phyloP scores from a whole-genome alignment of 1,140 invertebrate species.

The Euura lappo region DNA sequence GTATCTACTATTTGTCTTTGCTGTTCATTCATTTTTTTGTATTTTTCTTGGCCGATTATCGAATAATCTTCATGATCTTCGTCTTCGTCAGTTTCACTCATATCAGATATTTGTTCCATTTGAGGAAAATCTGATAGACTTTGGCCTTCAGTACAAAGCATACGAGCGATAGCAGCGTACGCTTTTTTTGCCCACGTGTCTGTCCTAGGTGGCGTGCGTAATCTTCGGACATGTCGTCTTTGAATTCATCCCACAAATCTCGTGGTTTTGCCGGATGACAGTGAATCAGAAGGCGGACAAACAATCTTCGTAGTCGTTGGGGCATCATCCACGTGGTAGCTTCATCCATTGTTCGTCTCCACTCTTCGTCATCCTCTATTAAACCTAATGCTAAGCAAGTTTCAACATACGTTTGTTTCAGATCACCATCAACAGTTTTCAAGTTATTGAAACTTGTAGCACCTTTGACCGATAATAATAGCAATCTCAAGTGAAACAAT shows the following conservation, averaged over 20 bases:
- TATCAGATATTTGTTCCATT: background rate
- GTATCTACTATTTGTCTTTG: slow-evolving; percentile 20
- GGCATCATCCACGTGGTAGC: slow-evolving; percentile 20
- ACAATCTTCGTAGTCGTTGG: slow-evolving; percentile 18
- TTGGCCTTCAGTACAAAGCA: background rate
- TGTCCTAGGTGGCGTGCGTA: slow-evolving; percentile 1
- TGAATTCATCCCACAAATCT: slow-evolving; percentile 24
- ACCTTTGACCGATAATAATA: slow-evolving; percentile 42
- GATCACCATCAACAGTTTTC: slow-evolving; percentile 39
- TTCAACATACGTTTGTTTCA: slow-evolving; percentile 37
- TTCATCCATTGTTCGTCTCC: slow-evolving; percentile 25
- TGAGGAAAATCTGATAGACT: background rate
- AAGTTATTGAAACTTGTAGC: slow-evolving; percentile 39
- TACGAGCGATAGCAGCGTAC: background rate
- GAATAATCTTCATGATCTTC: no score
- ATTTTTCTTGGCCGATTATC: background rate
- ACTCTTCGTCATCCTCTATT: slow-evolving; percentile 44
- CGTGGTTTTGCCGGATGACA: slow-evolving; percentile 23
- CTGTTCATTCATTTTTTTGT: slow-evolving; percentile 14
- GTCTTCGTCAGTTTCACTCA: background rate
- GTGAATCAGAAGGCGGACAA: slow-evolving; percentile 24
- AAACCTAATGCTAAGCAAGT: slow-evolving; percentile 38
- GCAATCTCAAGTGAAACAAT: slow-evolving; percentile 42
- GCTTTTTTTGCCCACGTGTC: background rate
- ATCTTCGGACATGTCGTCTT: slow-evolving; percentile 21